Percentiles rank a stretch among this genome's conserved stretches.
phyloP scores from a whole-genome alignment of 2,113 vertebrate genomes.

The Acrocephalus kingi region DNA sequence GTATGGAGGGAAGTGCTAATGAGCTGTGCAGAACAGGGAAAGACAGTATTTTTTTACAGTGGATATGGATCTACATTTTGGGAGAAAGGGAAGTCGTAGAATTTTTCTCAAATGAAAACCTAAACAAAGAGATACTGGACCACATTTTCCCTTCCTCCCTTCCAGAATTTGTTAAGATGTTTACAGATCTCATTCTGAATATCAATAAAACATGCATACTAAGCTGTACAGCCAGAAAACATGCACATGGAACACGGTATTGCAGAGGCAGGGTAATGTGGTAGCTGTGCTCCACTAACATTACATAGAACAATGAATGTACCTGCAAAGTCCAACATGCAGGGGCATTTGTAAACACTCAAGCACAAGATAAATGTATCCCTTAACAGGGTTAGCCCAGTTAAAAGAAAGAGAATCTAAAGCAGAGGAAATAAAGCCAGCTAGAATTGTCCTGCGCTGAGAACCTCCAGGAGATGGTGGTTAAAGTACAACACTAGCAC shows the following conservation, averaged over 20 bases:
- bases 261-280: neutral
- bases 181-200: constrained; percentile 14
- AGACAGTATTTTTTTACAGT: constrained; percentile 35
- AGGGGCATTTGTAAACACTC: neutral
- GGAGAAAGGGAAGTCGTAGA: neutral
- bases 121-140: neutral
- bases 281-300: neutral
- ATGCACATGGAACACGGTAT: neutral
- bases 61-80: neutral
- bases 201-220: constrained; percentile 22
- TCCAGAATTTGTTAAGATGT: neutral
- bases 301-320: neutral
- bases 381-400: neutral
- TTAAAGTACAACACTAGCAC: neutral
- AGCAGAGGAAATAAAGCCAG: neutral
- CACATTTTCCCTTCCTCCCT: neutral
- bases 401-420: neutral
- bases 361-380: neutral
- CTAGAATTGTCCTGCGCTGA: neutral
- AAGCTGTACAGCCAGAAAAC: neutral
- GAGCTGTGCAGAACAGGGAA: constrained; percentile 40
- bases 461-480: neutral
- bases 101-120: constrained; percentile 34
- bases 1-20: constrained; percentile 45
- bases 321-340: neutral